These are phyloP conservation scores for Muscicapa comitata DNA, from an alignment of 2,797 vertebrate species.

Conservation along the genomic window DNA sequence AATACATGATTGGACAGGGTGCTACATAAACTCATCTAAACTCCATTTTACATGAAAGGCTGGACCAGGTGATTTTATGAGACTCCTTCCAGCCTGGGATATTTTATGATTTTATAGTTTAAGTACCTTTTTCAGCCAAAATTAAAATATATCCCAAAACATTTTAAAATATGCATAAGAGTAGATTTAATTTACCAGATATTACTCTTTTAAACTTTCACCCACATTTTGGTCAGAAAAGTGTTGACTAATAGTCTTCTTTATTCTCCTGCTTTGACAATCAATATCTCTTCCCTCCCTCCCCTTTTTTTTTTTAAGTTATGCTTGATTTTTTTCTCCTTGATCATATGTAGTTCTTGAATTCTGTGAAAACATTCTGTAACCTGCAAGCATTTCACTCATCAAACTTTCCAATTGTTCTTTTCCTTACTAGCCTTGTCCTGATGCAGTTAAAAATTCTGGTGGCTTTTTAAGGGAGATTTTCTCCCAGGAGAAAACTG, in stretches of 20 bases:
- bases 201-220: not conserved
- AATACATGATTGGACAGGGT: accelerated
- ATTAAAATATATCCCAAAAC: not conserved
- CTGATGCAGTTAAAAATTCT: not conserved
- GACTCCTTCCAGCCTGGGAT: not conserved
- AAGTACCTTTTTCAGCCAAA: not conserved
- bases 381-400: not conserved
- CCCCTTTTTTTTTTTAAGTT: too few species aligned
- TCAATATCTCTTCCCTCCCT: too few species aligned
- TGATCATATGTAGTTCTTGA: not conserved
- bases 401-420: not conserved
- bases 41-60: not conserved
- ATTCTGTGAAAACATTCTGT: not conserved
- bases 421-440: not conserved
- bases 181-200: not conserved
- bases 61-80: not conserved
- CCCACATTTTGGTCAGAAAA: not conserved
- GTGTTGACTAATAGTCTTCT: not conserved
- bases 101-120: not conserved
- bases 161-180: not conserved
- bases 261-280: not conserved
- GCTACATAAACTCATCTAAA: not conserved
- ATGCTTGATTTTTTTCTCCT: not conserved
- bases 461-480: not conserved
- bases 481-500: not conserved